Evolutionary conservation across 1,140 invertebrate genomes (phyloP), one percentile per base, ranked within the genome.

Genomic region (Bradynema listronoti): DNA sequence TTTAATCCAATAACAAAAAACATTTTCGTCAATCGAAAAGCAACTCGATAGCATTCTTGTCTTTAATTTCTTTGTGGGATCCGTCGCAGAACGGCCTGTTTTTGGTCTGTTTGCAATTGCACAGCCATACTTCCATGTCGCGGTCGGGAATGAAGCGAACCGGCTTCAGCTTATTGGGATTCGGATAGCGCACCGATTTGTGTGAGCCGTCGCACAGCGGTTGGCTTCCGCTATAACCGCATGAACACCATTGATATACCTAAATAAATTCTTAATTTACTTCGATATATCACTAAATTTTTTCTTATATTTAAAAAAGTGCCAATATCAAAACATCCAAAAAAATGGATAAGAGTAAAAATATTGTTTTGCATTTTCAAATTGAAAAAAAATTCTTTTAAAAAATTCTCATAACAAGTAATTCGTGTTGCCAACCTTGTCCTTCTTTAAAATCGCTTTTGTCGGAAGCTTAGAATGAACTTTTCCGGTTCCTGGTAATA

Each of bases 61-160:
- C 68, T 14, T 53, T 45, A 22, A 77, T 30, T 22, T 50, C 65
- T 42, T 77, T 69, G 78, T 97, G 93, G 25, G 90, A 87, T 24
- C 93, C 93, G 83, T 99, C 94, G 83, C 94, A 99, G 78, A 96
- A 97, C 6, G 94, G 94, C 70, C 89, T 82, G 71, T 91, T 88
- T 42, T 84, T 83, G 2, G 92, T 93, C 79, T 96, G 92, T 79
- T 98, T 98, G 78, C 94, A 99, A 77, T 94, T 94, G 78, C 94
- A 99, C 2, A 98, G 81, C 89, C 90, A 97, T 77, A 95, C 95
- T 14, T 93, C 88, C 78, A 91, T 91, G 0, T 86, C 87, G 81
- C 93, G 86, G 46, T 85, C 59, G 1, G 94, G 89, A 67, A 82
- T 80, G 70, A 95, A 95, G 57, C 80, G 81, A 11, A 96, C 81